Percentiles rank a stretch among this genome's conserved stretches.
These are phyloP conservation scores for Rhamphomyia laevipes DNA, from an alignment of 2,888 invertebrate genomes.

Conservation along the genomic window DNA sequence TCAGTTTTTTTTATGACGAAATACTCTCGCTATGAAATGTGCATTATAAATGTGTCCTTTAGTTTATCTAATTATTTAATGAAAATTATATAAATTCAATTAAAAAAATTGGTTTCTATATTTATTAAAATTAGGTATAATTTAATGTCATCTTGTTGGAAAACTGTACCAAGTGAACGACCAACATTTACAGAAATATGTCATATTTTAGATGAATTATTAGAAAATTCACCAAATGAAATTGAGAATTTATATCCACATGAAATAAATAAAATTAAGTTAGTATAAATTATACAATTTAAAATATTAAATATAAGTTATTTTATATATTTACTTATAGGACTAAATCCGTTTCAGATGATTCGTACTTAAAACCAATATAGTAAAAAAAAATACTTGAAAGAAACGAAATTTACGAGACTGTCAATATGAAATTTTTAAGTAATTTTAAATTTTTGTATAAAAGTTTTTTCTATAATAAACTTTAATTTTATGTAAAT, in stretches of 20 bases:
- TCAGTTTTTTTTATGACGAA: no score
- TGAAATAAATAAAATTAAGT: slow-evolving; percentile 4
- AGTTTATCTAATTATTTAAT: neutral
- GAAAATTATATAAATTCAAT: slow-evolving; percentile 1
- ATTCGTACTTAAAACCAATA: slow-evolving; percentile 23
- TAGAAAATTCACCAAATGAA: slow-evolving; percentile 13
- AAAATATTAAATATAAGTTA: neutral
- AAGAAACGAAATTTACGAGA: no score
- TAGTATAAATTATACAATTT: neutral
- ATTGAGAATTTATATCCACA: slow-evolving; percentile 12
- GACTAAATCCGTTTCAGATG: slow-evolving; percentile 14
- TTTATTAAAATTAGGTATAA: slow-evolving; percentile 48
- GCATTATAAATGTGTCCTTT: neutral
- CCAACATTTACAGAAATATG: slow-evolving; percentile 57
- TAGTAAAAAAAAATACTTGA: slow-evolving; percentile 11
- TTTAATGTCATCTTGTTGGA: slow-evolving; percentile 68
- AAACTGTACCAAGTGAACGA: slow-evolving; percentile 49
- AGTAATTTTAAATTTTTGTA: no score
- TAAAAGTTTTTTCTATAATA: no score
- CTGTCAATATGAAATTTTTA: no score
- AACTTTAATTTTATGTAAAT: no score
- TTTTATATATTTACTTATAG: slow-evolving; percentile 1
- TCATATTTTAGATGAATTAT: slow-evolving; percentile 30
- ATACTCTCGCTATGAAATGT: no score
- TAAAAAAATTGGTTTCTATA: slow-evolving; percentile 1